Evolutionary conservation across 2,888 invertebrate species (phyloP).

Genomic region (Piscicola geometra): DNA sequence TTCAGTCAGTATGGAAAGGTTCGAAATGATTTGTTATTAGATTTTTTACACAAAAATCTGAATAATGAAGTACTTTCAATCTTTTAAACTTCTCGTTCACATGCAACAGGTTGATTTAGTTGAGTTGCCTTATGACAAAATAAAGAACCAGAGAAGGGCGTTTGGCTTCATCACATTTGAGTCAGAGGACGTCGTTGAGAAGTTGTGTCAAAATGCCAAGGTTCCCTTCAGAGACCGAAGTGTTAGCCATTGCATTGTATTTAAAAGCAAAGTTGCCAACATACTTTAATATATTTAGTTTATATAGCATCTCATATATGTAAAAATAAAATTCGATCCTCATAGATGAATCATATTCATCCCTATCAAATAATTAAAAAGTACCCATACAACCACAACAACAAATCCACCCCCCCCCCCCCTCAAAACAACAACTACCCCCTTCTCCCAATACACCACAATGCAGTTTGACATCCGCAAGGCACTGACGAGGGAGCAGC

Average conservation of each 20-base stretch:
- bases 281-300: too few species aligned
- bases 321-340: too few species aligned
- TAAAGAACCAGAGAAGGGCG: slow-evolving; percentile 90
- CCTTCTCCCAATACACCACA: background rate
- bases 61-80: background rate
- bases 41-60: background rate
- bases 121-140: slow-evolving; percentile 94
- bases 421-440: background rate
- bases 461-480: slow-evolving; percentile 74
- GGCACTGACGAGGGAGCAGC: slow-evolving; percentile 67
- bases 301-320: too few species aligned
- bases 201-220: slow-evolving; percentile 72
- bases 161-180: slow-evolving; percentile 98
- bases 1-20: slow-evolving; percentile 88
- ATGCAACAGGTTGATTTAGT: slow-evolving; percentile 76
- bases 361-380: slow-evolving; percentile 22
- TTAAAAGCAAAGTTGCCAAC: too few species aligned
- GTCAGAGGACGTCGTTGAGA: slow-evolving; percentile 86
- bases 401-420: too few species aligned
- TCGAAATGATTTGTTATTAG: slow-evolving; percentile 54
- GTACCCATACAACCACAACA: background rate
- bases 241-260: too few species aligned
- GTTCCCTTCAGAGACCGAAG: slow-evolving; percentile 89
- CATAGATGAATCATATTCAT: too few species aligned
- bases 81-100: slow-evolving; percentile 15